A percentile compares a stretch with the other conserved stretches of the same genome.
phyloP scores from a whole-genome alignment of 2,888 invertebrate genomes.

The Amaurobius ferox region DNA sequence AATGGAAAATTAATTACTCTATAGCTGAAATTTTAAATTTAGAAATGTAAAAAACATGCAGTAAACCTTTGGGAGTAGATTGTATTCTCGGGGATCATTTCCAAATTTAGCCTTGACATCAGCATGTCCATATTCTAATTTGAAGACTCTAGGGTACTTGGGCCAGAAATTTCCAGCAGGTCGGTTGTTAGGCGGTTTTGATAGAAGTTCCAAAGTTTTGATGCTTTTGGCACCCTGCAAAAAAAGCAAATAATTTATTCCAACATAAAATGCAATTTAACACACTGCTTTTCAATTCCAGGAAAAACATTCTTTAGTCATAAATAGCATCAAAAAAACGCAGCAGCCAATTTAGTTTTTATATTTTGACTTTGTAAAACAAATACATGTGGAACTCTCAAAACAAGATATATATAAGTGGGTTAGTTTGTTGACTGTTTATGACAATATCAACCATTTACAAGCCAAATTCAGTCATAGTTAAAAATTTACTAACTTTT shows the following conservation, averaged over 20 bases:
- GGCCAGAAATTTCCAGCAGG: conserved; percentile 98
- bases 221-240: conserved; percentile 90
- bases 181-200: conserved; percentile 89
- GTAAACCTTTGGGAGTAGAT: conserved; percentile 94
- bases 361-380: no score
- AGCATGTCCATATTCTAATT: conserved; percentile 98
- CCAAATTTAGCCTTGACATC: conserved; percentile 94
- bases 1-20: no score
- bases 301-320: background rate
- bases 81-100: conserved; percentile 94
- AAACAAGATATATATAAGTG: no score
- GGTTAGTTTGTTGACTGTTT: no score
- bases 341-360: no score
- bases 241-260: background rate
- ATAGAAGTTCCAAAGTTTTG: conserved; percentile 97
- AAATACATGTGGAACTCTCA: no score
- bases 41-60: no score
- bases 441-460: no score
- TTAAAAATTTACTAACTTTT: no score
- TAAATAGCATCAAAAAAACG: conserved; percentile 41
- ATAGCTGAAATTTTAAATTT: no score
- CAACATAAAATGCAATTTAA: no score
- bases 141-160: conserved; percentile 96
- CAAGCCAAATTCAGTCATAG: no score
- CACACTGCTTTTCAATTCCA: background rate